Evolutionary conservation across 2,888 invertebrate species (phyloP).

Genomic region (Cabera pusaria): DNA sequence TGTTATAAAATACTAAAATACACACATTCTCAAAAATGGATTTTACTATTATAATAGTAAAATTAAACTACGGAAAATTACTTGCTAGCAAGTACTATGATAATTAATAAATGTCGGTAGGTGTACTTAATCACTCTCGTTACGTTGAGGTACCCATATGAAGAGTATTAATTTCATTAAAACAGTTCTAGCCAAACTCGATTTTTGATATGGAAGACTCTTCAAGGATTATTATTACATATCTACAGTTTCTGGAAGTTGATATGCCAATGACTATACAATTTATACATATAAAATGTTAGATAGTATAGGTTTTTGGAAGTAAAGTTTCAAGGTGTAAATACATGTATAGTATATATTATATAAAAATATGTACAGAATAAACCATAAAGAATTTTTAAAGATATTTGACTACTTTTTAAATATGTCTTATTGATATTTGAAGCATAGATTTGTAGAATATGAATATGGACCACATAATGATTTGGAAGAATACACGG

Average conservation of each 20-base stretch:
- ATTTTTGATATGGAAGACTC: conserved; percentile 83
- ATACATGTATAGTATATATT: conserved; percentile 72
- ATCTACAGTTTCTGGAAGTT: conserved; percentile 77
- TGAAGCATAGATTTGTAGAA: conserved; percentile 59
- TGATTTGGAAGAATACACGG: conserved; percentile 45
- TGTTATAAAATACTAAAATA: conserved; percentile 30
- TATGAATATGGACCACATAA: conserved; percentile 68
- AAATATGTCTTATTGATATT: conserved; percentile 81
- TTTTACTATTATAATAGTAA: conserved; percentile 22
- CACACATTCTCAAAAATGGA: conserved; percentile 31
- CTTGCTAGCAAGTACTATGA: conserved; percentile 24
- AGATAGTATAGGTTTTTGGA: no score
- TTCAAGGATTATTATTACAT: conserved; percentile 59
- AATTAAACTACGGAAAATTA: conserved; percentile 22
- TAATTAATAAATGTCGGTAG: conserved; percentile 17
- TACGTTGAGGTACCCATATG: conserved; percentile 14
- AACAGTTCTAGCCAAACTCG: conserved; percentile 69
- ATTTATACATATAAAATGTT: conserved; percentile 55
- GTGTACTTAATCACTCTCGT: conserved; percentile 25
- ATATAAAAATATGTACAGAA: conserved; percentile 82
- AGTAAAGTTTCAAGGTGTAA: conserved; percentile 74
- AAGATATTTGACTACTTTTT: conserved; percentile 63
- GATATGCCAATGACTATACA: conserved; percentile 83
- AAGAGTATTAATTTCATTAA: conserved; percentile 33
- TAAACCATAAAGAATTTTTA: conserved; percentile 55